Evolutionary conservation across 2,113 vertebrate species (phyloP).

Genomic region (Ailurus styani): DNA sequence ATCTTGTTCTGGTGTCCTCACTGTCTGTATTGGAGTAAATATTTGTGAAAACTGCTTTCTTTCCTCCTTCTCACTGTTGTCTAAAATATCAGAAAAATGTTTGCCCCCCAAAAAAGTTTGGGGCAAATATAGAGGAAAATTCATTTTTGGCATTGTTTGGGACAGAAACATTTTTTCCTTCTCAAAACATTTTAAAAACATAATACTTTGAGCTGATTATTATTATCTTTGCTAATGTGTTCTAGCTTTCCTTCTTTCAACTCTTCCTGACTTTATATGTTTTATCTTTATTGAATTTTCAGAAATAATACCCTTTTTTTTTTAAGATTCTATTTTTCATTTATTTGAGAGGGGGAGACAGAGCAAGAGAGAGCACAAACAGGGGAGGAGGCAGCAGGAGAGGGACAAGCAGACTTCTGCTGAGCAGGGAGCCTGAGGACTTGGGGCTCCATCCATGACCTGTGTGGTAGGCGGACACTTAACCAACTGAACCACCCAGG

Average conservation of each 20-base stretch:
- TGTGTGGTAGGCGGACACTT: background rate
- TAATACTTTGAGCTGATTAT: background rate
- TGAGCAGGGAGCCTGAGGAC: background rate
- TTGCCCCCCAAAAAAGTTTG: conserved; percentile 5
- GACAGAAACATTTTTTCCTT: background rate
- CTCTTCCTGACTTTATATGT: background rate
- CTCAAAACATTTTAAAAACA: background rate
- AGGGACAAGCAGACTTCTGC: background rate
- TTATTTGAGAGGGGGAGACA: background rate
- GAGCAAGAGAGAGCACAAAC: background rate
- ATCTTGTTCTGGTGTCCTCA: conserved; percentile 37
- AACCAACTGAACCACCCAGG: background rate
- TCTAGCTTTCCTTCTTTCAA: background rate
- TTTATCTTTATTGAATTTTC: background rate
- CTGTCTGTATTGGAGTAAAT: background rate
- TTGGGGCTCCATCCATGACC: background rate
- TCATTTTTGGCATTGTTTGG: background rate
- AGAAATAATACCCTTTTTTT: background rate
- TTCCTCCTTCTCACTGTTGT: background rate
- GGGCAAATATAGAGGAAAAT: background rate
- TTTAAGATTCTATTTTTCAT: background rate
- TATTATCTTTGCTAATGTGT: background rate
- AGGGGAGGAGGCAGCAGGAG: background rate
- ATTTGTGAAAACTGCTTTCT: background rate
- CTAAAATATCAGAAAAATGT: background rate